These are phyloP conservation scores for Pachypanchax playfairii DNA, from an alignment of 2,113 vertebrate species.

Conservation along the genomic window DNA sequence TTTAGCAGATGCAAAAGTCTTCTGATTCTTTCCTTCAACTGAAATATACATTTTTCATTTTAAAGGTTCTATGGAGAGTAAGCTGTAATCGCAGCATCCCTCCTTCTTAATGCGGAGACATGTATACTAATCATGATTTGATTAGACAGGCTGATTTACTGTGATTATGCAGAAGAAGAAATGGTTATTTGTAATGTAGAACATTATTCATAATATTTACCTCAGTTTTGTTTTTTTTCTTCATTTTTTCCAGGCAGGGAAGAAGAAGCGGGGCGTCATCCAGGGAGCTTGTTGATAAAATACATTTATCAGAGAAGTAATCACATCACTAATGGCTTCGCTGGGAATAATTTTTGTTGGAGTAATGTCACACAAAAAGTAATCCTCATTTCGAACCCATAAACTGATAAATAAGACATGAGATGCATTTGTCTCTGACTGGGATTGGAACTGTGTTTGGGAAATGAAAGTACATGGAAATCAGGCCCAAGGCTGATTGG, in stretches of 20 bases:
- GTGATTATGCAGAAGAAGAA: conserved; percentile 4
- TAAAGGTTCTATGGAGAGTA: too few species aligned
- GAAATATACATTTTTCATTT: too few species aligned
- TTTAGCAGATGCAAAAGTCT: too few species aligned
- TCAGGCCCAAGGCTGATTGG: too few species aligned
- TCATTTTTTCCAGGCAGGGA: conserved; percentile 9
- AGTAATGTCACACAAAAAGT: conserved; percentile 4
- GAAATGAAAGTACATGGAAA: too few species aligned
- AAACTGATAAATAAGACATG: conserved; percentile 49
- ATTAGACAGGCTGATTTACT: conserved; percentile 11
- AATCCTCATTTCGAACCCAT: conserved; percentile 17
- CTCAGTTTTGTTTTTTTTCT: conserved; percentile 1
- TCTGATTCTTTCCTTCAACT: too few species aligned
- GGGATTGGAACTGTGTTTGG: too few species aligned
- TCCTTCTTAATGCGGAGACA: too few species aligned
- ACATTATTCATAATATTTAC: too few species aligned
- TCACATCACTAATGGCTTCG: conserved; percentile 35
- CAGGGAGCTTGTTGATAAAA: conserved; percentile 24
- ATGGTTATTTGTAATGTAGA: neutral
- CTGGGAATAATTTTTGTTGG: conserved; percentile 10
- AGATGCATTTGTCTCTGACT: conserved; percentile 47
- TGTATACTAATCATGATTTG: too few species aligned
- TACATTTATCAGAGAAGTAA: conserved; percentile 38
- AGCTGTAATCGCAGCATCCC: too few species aligned
- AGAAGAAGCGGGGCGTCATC: neutral